Base-by-base conservation (phyloP, 2,888 invertebrate genomes). In the Cotesia congregata region DNA sequence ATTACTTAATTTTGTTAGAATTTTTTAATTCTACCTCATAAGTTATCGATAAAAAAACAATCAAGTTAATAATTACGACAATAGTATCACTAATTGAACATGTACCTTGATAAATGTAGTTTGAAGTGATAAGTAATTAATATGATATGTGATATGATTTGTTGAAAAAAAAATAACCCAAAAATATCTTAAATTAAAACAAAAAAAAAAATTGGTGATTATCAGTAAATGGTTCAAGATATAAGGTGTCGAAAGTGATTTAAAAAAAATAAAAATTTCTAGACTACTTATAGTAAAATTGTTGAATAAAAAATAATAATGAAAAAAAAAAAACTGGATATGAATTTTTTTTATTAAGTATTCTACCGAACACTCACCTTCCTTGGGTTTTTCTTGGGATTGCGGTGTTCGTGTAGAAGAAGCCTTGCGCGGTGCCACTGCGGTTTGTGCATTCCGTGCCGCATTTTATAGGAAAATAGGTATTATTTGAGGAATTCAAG, bases 381-480 rank as follows among this genome's bases (percentile, higher is more conserved):
- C 88, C 83, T 88, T 88, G 83, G 88, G 85, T 76, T 88, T 88
- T 80, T 88, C 88, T 87, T 88, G 88, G 83, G 86, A 85, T 83
- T 87, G 88, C 80, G 87, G 85, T 84, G 88, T 86, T 87, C 88
- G 87, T 83, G 86, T 86, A 80, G 88, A 82, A 80, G 80, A 87
- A 88, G 87, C 85, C 87, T 87, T 88, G 85, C 88, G 88, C 83
- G 86, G 86, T 87, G 88, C 85, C 85, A 85, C 88, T 88, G 88
- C 84, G 83, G 83, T 86, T 86, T 82, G 87, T 88, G 88, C 88
- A 88, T 86, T 88, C 88, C 88, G 88, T 88, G 88, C 87, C 88
- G 88, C 88, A 86, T 87, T 81, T 77, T 85, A 76, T 80, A 76
- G 84, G 81, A 81, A 83, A 83, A 82, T 82, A 80, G 50, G 79